A percentile compares a stretch with the other conserved stretches of the same genome.
phyloP scores from a whole-genome alignment of 2,888 invertebrate genomes.

The Euplagia quadripunctaria region DNA sequence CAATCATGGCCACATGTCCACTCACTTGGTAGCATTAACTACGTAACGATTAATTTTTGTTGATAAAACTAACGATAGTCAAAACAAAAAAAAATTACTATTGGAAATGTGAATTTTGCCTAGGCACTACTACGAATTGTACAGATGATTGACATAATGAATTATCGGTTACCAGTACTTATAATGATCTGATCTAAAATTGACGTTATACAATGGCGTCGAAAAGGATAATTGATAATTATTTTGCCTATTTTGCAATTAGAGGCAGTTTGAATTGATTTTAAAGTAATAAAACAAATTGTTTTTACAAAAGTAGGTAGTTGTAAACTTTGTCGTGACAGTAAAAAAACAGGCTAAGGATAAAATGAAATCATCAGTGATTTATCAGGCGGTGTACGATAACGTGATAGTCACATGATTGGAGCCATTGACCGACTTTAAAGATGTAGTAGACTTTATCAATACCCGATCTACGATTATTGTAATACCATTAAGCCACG shows the following conservation, averaged over 20 bases:
- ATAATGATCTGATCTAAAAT: no score
- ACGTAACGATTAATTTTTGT: no score
- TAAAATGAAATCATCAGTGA: constrained; percentile 13
- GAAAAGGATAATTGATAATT: no score
- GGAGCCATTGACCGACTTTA: constrained; percentile 50
- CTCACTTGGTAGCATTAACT: no score
- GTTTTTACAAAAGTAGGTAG: neutral
- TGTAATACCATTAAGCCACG: neutral
- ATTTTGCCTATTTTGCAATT: neutral
- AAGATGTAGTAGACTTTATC: constrained; percentile 15
- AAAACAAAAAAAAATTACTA: no score
- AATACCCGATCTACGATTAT: constrained; percentile 1
- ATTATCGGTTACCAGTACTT: no score
- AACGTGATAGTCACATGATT: constrained; percentile 41
- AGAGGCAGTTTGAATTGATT: neutral
- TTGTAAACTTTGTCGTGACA: neutral
- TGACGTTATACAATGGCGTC: no score
- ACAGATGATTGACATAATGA: no score
- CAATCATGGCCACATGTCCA: no score
- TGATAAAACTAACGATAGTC: no score
- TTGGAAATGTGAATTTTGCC: no score
- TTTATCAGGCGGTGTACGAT: constrained; percentile 28
- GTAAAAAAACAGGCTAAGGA: neutral
- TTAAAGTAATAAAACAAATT: neutral
- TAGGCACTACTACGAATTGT: no score